Evolutionary conservation across 2,888 invertebrate species (phyloP).

Genomic region (Acrobasis suavella): DNA sequence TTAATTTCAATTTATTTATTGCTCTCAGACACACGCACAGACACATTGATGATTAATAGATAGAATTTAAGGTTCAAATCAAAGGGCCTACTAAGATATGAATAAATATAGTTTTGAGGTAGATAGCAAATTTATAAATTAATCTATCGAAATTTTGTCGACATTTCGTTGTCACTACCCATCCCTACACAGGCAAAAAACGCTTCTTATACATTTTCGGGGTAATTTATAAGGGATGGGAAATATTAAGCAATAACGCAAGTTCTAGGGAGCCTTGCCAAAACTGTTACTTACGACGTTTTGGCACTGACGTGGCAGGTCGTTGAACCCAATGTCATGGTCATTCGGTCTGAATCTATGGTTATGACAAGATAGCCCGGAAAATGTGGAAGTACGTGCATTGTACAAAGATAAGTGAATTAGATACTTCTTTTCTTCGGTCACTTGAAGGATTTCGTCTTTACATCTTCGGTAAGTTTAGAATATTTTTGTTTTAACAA

Average conservation of each 20-base stretch:
- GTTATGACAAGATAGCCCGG: not conserved
- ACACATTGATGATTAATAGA: too few species aligned
- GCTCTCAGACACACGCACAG: too few species aligned
- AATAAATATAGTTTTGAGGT: too few species aligned
- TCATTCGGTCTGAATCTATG: not conserved
- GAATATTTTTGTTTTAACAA: too few species aligned
- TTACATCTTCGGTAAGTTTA: too few species aligned
- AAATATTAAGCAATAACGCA: slow-evolving; percentile 4
- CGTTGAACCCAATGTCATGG: slow-evolving; percentile 19
- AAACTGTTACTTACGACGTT: slow-evolving; percentile 1
- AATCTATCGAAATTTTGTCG: not conserved
- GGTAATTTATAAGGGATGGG: slow-evolving; percentile 21
- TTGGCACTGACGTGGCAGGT: not conserved
- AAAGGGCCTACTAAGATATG: too few species aligned
- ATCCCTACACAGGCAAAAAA: slow-evolving; percentile 9
- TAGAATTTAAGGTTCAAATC: too few species aligned
- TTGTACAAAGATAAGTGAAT: not conserved
- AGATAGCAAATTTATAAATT: too few species aligned
- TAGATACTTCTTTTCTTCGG: not conserved
- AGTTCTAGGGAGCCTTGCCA: slow-evolving; percentile 17
- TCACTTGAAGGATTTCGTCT: too few species aligned
- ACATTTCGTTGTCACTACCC: not conserved
- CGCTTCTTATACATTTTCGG: slow-evolving; percentile 9
- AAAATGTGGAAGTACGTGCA: not conserved
- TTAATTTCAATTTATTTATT: too few species aligned